Base-by-base conservation (phyloP, 2,888 invertebrate species). In the Tetropium fuscum region DNA sequence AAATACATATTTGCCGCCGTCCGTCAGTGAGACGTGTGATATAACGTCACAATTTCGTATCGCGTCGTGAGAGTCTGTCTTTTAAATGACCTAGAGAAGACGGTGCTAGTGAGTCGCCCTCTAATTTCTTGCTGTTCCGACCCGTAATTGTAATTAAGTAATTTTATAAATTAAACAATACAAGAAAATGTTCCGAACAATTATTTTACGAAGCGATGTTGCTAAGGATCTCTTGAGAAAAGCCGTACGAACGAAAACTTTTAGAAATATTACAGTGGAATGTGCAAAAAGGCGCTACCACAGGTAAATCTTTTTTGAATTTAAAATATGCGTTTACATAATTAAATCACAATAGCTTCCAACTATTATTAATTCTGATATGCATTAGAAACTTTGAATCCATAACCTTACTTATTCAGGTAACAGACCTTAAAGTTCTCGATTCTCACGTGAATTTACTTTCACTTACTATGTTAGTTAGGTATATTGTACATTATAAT, bases 161-260 rank as follows among this genome's bases (percentile, higher is more conserved):
- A 53, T 48, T 57, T 63, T 60, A 40, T 41, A 51, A 40, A 45
- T 25, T 15, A 43, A 34, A 19, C 19, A 64, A 58, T 43, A 49
- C 40, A 13, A 53, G 84, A 84, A 51, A 81, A 92, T 92, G 92
- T 85, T 92, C 83, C 88, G 92, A 84, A 88, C 90, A 81, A 87
- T 90, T 75, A 83, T 87, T 77, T 82, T 87, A 81, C 88, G 90
- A 84, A 89, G 88, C 81, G 88, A 89, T 80, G 81, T 88, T 73
- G 80, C 90, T 73, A 88, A 87, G 75, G 85, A 86, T 77, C 83
- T 87, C 74, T 79, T 90, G 44, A 86, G 86, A 80, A 87, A 86
- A 83, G 83, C 85, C 72, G 78, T 86, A 65, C 83, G 87, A 74
- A 81, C 81, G 64, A 89, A 87, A 80, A 79, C 84, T 71, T 81